Conservation (phyloP, 2,113 vertebrate species). For the Phylloscopus trochiloides region DNA sequence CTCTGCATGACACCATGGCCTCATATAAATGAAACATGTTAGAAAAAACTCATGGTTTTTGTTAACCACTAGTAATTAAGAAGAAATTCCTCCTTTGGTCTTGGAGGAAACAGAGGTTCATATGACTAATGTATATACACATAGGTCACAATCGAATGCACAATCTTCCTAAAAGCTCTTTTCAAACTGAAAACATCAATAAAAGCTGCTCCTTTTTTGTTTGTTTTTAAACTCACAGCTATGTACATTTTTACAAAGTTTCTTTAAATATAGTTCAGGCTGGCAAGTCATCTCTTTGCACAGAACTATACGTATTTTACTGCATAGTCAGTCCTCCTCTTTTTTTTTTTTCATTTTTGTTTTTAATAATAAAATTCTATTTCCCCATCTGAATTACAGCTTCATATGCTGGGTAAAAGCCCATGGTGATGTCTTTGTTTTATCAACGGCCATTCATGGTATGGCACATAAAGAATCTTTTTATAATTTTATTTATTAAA, state of each 20-base stretch:
- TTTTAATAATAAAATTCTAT: constrained; percentile 73
- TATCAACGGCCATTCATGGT: constrained; percentile 62
- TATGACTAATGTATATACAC: constrained; percentile 85
- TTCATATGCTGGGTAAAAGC: constrained; percentile 64
- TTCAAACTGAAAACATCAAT: constrained; percentile 82
- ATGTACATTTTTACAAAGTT: constrained; percentile 82
- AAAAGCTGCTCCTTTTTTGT: constrained; percentile 74
- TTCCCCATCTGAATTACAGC: constrained; percentile 65
- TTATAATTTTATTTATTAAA: constrained; percentile 56
- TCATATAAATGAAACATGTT: constrained; percentile 67
- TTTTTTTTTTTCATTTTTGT: constrained; percentile 61
- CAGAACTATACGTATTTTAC: constrained; percentile 70
- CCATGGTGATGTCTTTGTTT: constrained; percentile 65
- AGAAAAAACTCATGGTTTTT: constrained; percentile 59
- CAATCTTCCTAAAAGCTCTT: constrained; percentile 82
- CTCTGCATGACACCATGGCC: constrained; percentile 40
- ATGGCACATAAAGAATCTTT: constrained; percentile 78
- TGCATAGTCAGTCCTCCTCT: constrained; percentile 74
- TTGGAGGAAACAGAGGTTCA: constrained; percentile 73
- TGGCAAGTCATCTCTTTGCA: constrained; percentile 78
- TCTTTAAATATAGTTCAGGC: constrained; percentile 93
- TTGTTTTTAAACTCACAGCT: constrained; percentile 78
- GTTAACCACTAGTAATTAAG: constrained; percentile 67
- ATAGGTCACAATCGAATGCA: constrained; percentile 80
- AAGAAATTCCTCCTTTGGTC: constrained; percentile 61